Evolutionary conservation across 1,140 invertebrate species (phyloP), one percentile per base, ranked within the genome.

Genomic region (Hyphantria cunea): DNA sequence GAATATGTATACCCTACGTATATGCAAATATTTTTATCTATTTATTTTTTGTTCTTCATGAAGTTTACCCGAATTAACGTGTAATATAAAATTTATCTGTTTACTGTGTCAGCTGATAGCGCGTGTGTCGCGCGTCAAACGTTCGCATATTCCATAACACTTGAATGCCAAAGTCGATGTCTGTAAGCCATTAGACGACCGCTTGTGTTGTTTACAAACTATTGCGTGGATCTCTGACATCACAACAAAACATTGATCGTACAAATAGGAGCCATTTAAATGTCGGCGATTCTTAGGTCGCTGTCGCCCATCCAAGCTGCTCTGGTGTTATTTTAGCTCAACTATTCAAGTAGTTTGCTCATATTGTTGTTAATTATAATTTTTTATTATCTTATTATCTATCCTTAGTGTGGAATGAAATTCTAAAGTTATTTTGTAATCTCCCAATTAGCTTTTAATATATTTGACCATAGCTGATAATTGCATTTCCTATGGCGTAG

Each of bases 141-240:
- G 64, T 60, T 76, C 60, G 66, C 65, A 61, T 74, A 66, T 78
- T 80, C 76, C 78, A 78, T 80, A 81, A 84, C 72, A 82, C 75
- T 80, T 78, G 72, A 78, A 90, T 89, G 85, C 87, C 87, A 90
- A 90, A 90, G 87, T 88, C 74, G 79, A 86, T 84, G 77, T 88
- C 76, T 76, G 64, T 70, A 74, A 80, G 84, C 84, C 84, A 85
- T 85, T 80, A 42, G 56, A 74, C 74, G 81, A 83, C 71, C 74
- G 77, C 76, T 70, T 62, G 73, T 74, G 66, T 74, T 69, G 64
- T 74, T 69, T 64, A 76, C 63, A 80, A 0, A 39, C 8, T 39
- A 75, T 66, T 70, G 71, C 66, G 72, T 75, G 73, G 83, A 86
- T 87, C 78, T 86, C 79, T 77, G 74, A 82, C 83, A 87, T 86